Conservation (phyloP, 53 echinoderm and acorn worm genomes). For the Pentamera pediparva region DNA sequence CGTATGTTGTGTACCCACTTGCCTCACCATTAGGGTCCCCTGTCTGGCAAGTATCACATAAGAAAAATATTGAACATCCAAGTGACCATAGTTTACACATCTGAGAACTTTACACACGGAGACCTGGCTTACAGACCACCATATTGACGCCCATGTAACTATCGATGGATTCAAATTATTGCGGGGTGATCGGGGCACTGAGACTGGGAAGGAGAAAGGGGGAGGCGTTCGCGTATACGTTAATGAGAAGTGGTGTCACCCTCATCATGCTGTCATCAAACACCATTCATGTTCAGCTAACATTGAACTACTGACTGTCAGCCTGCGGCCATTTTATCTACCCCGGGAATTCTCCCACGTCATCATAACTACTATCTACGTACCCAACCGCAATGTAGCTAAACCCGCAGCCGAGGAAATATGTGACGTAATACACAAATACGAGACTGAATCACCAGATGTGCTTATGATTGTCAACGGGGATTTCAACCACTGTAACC, state of each 20-base stretch:
- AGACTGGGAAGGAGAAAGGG: slow-evolving; percentile 12
- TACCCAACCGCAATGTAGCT: slow-evolving; percentile 5
- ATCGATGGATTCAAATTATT: slow-evolving; percentile 20
- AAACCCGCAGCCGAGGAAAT: not conserved
- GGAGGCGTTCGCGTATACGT: not conserved
- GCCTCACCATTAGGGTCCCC: no score
- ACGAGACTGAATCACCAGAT: not conserved
- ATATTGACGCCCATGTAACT: not conserved
- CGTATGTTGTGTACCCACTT: no score
- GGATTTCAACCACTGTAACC: not conserved
- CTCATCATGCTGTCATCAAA: not conserved
- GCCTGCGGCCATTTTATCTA: not conserved
- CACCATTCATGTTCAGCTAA: not conserved
- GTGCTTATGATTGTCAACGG: not conserved
- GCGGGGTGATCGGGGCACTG: slow-evolving; percentile 21
- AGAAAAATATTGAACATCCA: no score
- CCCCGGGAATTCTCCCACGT: not conserved
- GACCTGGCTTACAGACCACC: slow-evolving; percentile 8
- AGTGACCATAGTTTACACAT: no score
- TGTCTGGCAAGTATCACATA: no score
- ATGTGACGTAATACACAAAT: not conserved
- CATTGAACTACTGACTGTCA: not conserved
- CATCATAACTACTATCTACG: not conserved
- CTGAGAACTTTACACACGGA: not conserved
- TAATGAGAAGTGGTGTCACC: not conserved